phyloP scores from a whole-genome alignment of 2,888 invertebrate genomes.

The Aleiodes leptofemur region DNA sequence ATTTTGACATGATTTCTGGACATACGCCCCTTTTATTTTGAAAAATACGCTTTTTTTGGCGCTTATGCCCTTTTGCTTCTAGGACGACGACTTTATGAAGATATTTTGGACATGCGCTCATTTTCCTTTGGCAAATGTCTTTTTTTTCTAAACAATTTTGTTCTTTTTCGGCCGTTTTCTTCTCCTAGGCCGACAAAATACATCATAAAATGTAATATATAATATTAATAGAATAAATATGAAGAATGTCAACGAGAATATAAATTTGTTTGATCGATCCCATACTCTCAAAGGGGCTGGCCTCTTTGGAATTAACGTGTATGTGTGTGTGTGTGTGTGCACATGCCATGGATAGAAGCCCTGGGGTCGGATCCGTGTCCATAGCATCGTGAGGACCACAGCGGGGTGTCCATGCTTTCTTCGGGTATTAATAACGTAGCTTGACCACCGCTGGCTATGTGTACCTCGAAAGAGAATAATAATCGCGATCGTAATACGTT shows the following conservation, averaged over 20 bases:
- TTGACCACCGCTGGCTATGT: constrained; percentile 57
- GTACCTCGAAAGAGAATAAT: constrained; percentile 63
- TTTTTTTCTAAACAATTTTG: no score
- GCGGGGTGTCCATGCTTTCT: constrained; percentile 66
- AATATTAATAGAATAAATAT: constrained; percentile 25
- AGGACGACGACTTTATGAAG: no score
- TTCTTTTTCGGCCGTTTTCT: no score
- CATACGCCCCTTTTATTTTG: no score
- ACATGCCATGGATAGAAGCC: constrained; percentile 52
- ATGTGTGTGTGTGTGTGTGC: constrained; percentile 41
- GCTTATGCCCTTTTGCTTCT: no score
- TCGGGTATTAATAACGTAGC: constrained; percentile 64
- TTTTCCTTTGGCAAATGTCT: no score
- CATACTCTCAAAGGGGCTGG: constrained; percentile 25
- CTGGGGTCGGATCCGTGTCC: constrained; percentile 65
- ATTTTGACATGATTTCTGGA: no score
- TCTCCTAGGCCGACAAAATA: no score
- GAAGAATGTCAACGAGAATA: constrained; percentile 38
- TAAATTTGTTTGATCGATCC: constrained; percentile 44
- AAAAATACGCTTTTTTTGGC: no score
- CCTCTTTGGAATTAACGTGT: constrained; percentile 46
- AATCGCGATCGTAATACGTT: constrained; percentile 66
- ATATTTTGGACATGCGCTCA: no score
- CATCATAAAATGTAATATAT: constrained; percentile 7
- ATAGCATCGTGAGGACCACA: constrained; percentile 67